These are phyloP conservation scores for Micrasema longulum DNA, from an alignment of 1,140 invertebrate genomes.

Conservation along the genomic window DNA sequence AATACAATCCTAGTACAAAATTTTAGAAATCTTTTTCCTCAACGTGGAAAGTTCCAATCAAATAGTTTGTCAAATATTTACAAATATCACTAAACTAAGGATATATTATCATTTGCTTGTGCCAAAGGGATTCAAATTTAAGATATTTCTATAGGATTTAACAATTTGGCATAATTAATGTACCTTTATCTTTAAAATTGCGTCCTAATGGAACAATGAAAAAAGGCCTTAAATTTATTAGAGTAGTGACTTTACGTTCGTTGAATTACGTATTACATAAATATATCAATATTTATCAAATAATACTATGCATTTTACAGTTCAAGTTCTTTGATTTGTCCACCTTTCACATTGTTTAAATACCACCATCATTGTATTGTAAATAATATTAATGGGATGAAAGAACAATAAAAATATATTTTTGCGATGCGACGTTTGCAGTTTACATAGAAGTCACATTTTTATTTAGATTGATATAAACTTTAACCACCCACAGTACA, in stretches of 20 bases:
- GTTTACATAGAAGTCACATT: constrained; percentile 27
- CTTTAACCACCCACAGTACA: not conserved
- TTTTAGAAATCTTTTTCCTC: not conserved
- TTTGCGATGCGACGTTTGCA: constrained; percentile 44
- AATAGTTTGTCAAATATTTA: not conserved
- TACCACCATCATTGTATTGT: constrained; percentile 10
- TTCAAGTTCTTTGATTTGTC: constrained; percentile 1
- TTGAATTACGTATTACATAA: not conserved
- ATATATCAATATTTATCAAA: constrained; percentile 21
- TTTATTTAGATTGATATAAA: constrained; percentile 15
- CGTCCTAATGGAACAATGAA: constrained; percentile 55
- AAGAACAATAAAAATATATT: constrained; percentile 46
- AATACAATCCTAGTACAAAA: constrained; percentile 7
- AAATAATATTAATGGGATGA: constrained; percentile 19
- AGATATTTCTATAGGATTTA: constrained; percentile 8
- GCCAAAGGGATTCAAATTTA: constrained; percentile 35
- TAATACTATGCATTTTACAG: no score
- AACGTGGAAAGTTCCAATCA: not conserved
- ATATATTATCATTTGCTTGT: constrained; percentile 31
- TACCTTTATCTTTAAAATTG: constrained; percentile 39
- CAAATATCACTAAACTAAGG: not conserved
- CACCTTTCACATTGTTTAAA: constrained; percentile 8
- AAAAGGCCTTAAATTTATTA: constrained; percentile 52
- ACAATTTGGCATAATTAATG: constrained; percentile 21
- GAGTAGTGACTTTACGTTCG: constrained; percentile 24